A percentile compares a stretch with the other conserved stretches of the same genome.
Evolutionary conservation across 2,888 invertebrate species (phyloP).

Genomic region (Pollenia amentaria): DNA sequence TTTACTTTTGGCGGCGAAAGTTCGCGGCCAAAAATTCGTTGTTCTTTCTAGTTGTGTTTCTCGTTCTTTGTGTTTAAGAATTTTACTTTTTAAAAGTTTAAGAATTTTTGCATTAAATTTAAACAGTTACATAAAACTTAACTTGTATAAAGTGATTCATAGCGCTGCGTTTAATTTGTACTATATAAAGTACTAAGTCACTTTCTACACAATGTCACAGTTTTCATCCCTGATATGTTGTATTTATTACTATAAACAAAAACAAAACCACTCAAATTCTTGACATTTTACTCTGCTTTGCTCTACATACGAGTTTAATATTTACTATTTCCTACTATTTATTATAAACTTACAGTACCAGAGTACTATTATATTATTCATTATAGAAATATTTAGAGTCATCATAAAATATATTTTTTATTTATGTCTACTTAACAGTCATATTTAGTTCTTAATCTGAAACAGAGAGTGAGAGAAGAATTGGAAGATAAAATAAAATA

Average conservation of each 20-base stretch:
- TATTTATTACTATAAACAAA: not conserved
- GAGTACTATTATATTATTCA: conserved; percentile 54
- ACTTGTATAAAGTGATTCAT: too few relatives aligned
- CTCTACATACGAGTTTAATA: conserved; percentile 12
- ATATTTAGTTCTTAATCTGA: conserved; percentile 53
- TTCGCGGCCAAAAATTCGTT: too few relatives aligned
- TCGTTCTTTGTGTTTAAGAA: too few relatives aligned
- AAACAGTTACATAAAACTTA: not conserved
- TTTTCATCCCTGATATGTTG: not conserved
- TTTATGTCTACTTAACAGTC: conserved; percentile 53
- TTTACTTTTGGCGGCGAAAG: too few relatives aligned
- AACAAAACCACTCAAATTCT: conserved; percentile 20
- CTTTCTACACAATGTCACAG: not conserved
- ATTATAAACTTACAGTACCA: not conserved
- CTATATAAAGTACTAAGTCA: not conserved
- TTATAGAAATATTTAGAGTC: conserved; percentile 57
- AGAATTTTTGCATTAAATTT: not conserved
- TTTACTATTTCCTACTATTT: conserved; percentile 28
- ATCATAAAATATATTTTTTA: conserved; percentile 55
- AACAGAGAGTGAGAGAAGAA: conserved; percentile 49
- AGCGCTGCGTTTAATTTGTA: not conserved
- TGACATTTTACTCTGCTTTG: conserved; percentile 19
- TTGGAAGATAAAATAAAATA: conserved; percentile 29
- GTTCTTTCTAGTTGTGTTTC: too few relatives aligned
- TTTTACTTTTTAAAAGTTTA: too few relatives aligned